Base-by-base conservation (phyloP, 2,113 vertebrate genomes). In the Gila orcuttii region DNA sequence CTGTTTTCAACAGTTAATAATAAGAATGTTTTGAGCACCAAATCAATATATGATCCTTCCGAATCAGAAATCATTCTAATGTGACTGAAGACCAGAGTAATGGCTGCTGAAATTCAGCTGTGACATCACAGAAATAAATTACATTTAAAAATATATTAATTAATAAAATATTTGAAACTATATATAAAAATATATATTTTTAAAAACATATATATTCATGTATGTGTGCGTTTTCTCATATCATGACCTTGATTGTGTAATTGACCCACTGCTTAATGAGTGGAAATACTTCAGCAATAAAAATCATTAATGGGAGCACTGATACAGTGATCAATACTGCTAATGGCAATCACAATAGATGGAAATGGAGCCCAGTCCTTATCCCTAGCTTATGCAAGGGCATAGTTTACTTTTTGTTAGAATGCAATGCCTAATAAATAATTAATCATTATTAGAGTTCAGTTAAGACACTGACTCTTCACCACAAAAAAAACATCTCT, bases 231-330 rank as follows among this genome's bases (percentile, higher is more conserved):
- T 55, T 55, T 55, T 55, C 17, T 55, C 76, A 36, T 81, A 13
- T 45, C 33, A 39, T 62, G 33, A 47, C 36, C 60, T 81, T 81
- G 42, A 47, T 28, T 64, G 39, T 28, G 60, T 47, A 81, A 81
- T 10, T 64, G 79, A 66, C 39, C 64, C 59, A 28, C 59, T 33
- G 15, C 42, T 31, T 47, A 81, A 47, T 36, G 8, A 19, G 60
- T 62, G 39, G 60, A 81, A 66, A 64, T 31, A 66, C 79, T 80
- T 64, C 36, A 81, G 60, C 59, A 81, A 81, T 50, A 81, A 64
- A 80, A 81, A 31, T 66, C 42, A 66, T 66, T 66, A 50, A 66
- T 42, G 79, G 60, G 25, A 66, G 39, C 79, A 66, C 15, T 81
- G 62, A 85, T 78, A 36, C 42, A 55, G 25, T 1, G n/a, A 76